phyloP scores from a whole-genome alignment of 2,888 invertebrate genomes.

The Acheta domesticus region DNA sequence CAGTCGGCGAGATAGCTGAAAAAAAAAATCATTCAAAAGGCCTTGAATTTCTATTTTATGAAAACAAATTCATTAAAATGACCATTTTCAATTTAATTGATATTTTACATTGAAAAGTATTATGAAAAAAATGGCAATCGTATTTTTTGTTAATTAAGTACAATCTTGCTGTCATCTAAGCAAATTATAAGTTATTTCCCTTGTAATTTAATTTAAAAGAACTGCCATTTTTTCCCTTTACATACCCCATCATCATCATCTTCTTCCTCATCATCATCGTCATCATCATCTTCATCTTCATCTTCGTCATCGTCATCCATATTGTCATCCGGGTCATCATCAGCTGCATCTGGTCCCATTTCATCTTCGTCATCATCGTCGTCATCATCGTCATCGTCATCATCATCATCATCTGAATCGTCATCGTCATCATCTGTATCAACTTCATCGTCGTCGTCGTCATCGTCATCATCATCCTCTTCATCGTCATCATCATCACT shows the following conservation, averaged over 20 bases:
- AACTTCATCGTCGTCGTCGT: conserved; percentile 42
- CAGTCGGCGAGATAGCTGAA: conserved; percentile 29
- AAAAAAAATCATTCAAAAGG: not conserved
- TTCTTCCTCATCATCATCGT: conserved; percentile 29
- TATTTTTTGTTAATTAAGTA: not conserved
- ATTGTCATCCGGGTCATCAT: conserved; percentile 30
- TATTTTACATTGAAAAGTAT: not conserved
- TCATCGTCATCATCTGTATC: conserved; percentile 40
- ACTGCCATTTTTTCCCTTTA: not conserved
- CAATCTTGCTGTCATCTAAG: not conserved
- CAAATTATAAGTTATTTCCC: not conserved
- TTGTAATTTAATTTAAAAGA: not conserved
- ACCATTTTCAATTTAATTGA: not conserved
- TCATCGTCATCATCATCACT: conserved; percentile 40
- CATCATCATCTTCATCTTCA: conserved; percentile 27
- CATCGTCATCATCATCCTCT: conserved; percentile 41
- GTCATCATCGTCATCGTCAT: conserved; percentile 41
- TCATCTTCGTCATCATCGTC: conserved; percentile 34
- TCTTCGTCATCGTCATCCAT: conserved; percentile 27
- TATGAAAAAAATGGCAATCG: not conserved
- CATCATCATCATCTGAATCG: conserved; percentile 41
- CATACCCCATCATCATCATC: conserved; percentile 25
- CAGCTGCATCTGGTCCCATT: conserved; percentile 29
- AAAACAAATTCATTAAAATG: not conserved
- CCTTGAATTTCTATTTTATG: not conserved